Evolutionary conservation across 1,140 invertebrate genomes (phyloP).

Genomic region (Pissodes strobi): DNA sequence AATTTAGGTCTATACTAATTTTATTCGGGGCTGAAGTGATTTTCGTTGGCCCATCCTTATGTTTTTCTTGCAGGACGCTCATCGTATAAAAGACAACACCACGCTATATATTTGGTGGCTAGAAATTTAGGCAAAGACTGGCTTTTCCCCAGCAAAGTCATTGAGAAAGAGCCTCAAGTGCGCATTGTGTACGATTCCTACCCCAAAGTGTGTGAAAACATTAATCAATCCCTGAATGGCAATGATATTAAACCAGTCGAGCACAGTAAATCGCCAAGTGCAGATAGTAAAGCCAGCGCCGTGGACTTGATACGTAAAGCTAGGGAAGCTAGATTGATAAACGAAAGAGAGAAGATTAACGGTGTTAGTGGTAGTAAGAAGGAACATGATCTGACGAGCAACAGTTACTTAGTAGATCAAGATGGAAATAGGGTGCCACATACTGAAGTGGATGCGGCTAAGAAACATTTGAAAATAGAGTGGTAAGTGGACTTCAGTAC

Average conservation of each 20-base stretch:
- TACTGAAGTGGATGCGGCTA: no score
- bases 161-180: conserved; percentile 44
- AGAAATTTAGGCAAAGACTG: conserved; percentile 45
- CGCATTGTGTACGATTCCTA: no score
- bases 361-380: not conserved
- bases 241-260: no score
- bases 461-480: conserved; percentile 31
- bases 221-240: no score
- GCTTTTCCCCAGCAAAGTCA: conserved; percentile 48
- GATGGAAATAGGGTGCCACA: not conserved
- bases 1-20: no score
- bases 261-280: no score
- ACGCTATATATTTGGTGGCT: conserved; percentile 44
- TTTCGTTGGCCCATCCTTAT: no score
- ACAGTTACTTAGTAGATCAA: not conserved
- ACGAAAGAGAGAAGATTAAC: not conserved
- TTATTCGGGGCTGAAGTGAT: no score
- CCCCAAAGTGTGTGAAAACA: no score
- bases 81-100: conserved; percentile 44
- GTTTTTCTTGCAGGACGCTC: conserved; percentile 14
- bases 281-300: no score
- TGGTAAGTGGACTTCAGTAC: no score
- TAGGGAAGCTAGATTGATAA: not conserved
- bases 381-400: not conserved
- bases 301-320: not conserved